Evolutionary conservation across 2,113 vertebrate species (phyloP).

Genomic region (Cebus imitator): DNA sequence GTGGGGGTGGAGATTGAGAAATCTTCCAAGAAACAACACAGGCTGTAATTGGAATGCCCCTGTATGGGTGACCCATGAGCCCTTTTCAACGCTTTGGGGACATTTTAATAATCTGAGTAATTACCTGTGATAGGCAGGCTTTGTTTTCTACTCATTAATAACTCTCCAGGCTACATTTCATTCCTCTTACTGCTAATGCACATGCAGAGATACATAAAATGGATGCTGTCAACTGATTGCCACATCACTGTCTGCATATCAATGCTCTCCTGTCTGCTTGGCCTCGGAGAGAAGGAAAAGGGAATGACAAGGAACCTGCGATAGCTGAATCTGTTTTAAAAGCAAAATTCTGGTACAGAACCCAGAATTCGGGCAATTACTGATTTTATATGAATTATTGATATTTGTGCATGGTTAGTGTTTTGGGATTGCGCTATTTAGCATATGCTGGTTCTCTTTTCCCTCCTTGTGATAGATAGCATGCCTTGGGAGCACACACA

Average conservation of each 20-base stretch:
- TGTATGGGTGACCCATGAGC: neutral
- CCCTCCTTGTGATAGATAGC: neutral
- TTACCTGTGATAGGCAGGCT: conserved; percentile 54
- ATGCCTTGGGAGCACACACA: neutral
- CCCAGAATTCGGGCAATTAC: neutral
- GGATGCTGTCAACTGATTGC: conserved; percentile 28
- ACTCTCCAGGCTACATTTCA: conserved; percentile 46
- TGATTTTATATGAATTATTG: neutral
- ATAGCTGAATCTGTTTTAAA: conserved; percentile 33
- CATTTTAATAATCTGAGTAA: conserved; percentile 51
- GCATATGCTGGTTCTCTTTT: neutral
- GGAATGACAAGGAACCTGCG: neutral
- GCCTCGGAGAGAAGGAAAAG: neutral
- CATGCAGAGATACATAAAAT: conserved; percentile 45
- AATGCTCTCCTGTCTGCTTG: conserved; percentile 24
- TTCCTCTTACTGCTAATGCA: conserved; percentile 57
- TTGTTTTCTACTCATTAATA: conserved; percentile 68
- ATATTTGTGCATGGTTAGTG: neutral
- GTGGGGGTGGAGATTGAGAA: neutral
- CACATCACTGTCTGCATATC: conserved; percentile 36
- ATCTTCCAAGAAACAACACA: neutral
- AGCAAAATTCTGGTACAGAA: neutral
- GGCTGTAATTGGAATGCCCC: neutral
- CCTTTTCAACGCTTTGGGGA: conserved; percentile 20
- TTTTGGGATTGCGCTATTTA: conserved; percentile 4